Evolutionary conservation across 2,888 invertebrate genomes (phyloP), one percentile per base, ranked within the genome.

Genomic region (Elgonia sp.): DNA sequence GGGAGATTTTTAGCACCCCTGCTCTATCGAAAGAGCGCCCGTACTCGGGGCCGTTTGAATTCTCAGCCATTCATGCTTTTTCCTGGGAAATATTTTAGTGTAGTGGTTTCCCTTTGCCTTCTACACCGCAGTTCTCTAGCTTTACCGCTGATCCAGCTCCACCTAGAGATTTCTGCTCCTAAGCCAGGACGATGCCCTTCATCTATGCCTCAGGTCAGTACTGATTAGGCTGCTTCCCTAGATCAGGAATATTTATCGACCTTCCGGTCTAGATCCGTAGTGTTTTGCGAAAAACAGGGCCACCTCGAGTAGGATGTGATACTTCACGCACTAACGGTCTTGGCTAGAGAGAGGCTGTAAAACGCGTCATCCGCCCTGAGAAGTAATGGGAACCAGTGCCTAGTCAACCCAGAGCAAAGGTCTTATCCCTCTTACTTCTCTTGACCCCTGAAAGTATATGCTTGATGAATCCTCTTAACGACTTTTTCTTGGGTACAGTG

Each of bases 231-330:
- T 53, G 53, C 53, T 53, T 12, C 53, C 53, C 53, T 16, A 7
- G 16, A 53, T 14, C n/a, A 53, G 53, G 53, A 53, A 53, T 53
- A 14, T 53, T 53, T 53, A 53, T 53, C 53, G 53, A 53, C 53
- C 16, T 53, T n/a, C 53, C 53, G 16, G 53, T 53, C 53, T 53
- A 53, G 53, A 53, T 53, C 53, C 53, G 53, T 14, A 53, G 53
- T 53, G 53, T 53, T 53, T n/a, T 53, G 53, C 53, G n/a, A n/a
- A 16, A 16, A 53, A 53, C 53, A 53, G 53, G 53, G 53, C 16
- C 53, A 53, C 53, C 53, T 53, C n/a, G 7, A 10, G 53, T 53
- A 53, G 53, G 53, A 53, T 53, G 53, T 53, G 16, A 53, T 53
- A 12, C 8, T 42, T 10, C 42, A 42, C 42, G 42, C 42, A 42